Conservation (phyloP, 1,140 invertebrate genomes). For the Temnothorax nylanderi region DNA sequence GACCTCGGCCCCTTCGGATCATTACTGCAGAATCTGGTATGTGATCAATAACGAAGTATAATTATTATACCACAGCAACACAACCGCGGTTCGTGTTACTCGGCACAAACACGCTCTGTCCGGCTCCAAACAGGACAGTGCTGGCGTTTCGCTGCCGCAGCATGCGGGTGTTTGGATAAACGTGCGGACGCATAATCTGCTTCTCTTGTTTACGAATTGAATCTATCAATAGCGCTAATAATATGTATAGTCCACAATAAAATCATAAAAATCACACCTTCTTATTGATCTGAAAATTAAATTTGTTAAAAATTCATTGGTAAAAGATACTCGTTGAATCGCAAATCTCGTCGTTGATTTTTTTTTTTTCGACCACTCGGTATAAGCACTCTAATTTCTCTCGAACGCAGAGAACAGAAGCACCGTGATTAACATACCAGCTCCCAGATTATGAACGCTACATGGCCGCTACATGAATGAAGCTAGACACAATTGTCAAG, state of each 20-base stretch:
- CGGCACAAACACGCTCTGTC: conserved; percentile 23
- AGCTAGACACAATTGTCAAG: conserved; percentile 55
- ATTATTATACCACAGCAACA: conserved; percentile 64
- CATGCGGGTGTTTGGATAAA: conserved; percentile 35
- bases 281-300: not conserved
- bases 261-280: not conserved
- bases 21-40: conserved; percentile 34
- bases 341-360: too few relatives aligned
- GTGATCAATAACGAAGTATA: conserved; percentile 64
- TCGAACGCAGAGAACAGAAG: not conserved
- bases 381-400: not conserved
- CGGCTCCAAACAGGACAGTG: conserved; percentile 36
- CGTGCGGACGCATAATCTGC: conserved; percentile 34
- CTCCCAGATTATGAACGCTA: conserved; percentile 26
- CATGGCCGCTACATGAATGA: conserved; percentile 42
- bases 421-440: conserved; percentile 33
- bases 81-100: conserved; percentile 40
- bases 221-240: conserved; percentile 31
- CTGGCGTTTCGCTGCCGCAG: not conserved
- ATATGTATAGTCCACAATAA: not conserved
- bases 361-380: not conserved
- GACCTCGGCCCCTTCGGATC: not conserved
- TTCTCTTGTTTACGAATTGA: not conserved
- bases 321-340: not conserved
- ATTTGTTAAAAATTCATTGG: not conserved